Conservation (phyloP, 2,113 vertebrate genomes). For the Sisor rabdophorus region DNA sequence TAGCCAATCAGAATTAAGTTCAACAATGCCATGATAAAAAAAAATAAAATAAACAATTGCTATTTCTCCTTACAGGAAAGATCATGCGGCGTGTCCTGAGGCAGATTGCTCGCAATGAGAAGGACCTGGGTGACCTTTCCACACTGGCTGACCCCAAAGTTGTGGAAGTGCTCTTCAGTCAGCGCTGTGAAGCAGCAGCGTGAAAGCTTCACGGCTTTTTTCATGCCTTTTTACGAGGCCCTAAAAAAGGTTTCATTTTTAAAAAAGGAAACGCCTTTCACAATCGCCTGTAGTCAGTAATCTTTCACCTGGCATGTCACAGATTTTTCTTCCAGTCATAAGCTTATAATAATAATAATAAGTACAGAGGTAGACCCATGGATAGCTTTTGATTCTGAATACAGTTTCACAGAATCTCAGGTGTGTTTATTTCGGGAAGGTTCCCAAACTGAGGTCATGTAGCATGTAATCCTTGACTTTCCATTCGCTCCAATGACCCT, state of each 20-base stretch:
- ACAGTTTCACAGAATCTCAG: too few species aligned
- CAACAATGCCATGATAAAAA: not conserved
- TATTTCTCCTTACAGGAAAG: conserved; percentile 60
- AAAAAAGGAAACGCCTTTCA: not conserved
- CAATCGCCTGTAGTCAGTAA: not conserved
- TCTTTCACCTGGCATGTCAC: not conserved
- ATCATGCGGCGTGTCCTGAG: conserved; percentile 76
- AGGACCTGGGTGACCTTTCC: conserved; percentile 75
- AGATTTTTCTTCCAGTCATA: not conserved
- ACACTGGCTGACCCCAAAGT: conserved; percentile 76
- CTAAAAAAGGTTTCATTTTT: not conserved
- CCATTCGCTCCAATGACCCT: not conserved
- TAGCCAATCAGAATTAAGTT: not conserved
- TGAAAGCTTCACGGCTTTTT: conserved; percentile 44
- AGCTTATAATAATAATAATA: not conserved
- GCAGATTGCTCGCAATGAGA: conserved; percentile 73
- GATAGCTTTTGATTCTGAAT: not conserved
- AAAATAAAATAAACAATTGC: too few species aligned
- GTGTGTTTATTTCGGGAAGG: not conserved
- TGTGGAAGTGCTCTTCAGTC: conserved; percentile 72
- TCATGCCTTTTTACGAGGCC: not conserved
- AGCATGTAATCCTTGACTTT: not conserved
- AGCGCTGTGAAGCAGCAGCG: conserved; percentile 69
- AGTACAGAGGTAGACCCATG: not conserved
- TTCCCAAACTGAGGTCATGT: not conserved